Base-by-base conservation (phyloP, 2,888 invertebrate genomes). In the Sussaba pulchella region DNA sequence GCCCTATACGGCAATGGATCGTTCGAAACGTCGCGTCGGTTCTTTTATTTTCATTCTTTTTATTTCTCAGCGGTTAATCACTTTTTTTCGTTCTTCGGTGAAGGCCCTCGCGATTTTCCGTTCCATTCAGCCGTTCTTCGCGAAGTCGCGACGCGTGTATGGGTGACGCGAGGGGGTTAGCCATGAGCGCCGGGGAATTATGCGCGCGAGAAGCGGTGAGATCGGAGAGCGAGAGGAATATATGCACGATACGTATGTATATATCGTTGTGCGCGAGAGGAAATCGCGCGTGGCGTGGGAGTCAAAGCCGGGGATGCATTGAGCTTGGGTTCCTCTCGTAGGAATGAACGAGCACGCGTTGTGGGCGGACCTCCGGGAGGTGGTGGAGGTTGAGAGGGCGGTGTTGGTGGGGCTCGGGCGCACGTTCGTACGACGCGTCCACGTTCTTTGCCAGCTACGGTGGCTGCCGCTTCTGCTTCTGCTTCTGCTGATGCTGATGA, bases 301-400 rank as follows among this genome's bases (percentile, higher is more conserved):
- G 89, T 88, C 81, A 47, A 66, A 41, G 69, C 82, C 85, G 84
- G 86, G 85, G 87, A 87, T 87, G 85, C 86, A 87, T 67, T 45
- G 71, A 80, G 70, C 71, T 19, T 70, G 54, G 31, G 31, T n/a
- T 31, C 31, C 69, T 73, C 81, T 84, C 85, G 85, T 61, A 82
- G 85, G 86, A 86, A 88, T 83, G 86, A 87, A 85, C 85, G 85
- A 86, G 88, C 86, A 88, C 88, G 88, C 89, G 87, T 88, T 88
- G 91, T 91, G 91, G 91, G 91, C 91, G 91, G 90, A 91, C 84
- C 91, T 88, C 84, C 79, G 84, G 84, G 82, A 89, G 88, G 89
- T 90, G 88, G 91, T 90, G 91, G 91, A 91, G 89, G 90, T 88
- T 89, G 86, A 89, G 87, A 88, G 90, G 91, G 90, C 90, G 91